phyloP scores from a whole-genome alignment of 1,140 invertebrate species.

The Tetramorium simillimum region DNA sequence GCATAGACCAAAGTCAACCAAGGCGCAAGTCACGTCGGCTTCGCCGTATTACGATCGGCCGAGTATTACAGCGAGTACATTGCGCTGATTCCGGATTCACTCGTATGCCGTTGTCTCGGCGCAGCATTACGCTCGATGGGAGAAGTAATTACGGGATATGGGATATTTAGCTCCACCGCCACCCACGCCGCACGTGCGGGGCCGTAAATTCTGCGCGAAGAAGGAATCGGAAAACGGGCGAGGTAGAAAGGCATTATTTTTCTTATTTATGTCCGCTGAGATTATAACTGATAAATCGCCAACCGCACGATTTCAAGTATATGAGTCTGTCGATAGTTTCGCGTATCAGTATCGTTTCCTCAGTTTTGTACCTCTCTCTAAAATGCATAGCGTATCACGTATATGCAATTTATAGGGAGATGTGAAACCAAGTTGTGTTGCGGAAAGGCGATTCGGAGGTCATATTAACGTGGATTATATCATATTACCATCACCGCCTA shows the following conservation, averaged over 20 bases:
- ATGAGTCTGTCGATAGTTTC: background rate
- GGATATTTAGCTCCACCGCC: background rate
- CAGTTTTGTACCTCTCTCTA: background rate
- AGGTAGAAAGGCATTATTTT: background rate
- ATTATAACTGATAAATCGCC: background rate
- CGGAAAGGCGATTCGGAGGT: background rate
- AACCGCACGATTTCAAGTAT: background rate
- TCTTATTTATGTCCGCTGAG: background rate
- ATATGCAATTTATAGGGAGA: background rate
- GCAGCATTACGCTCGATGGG: conserved; percentile 23
- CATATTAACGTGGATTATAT: background rate
- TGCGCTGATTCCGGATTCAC: conserved; percentile 21
- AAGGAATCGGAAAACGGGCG: background rate
- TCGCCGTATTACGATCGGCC: background rate
- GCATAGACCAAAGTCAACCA: conserved; percentile 24
- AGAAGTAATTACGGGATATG: conserved; percentile 9
- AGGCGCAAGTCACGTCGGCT: conserved; percentile 24
- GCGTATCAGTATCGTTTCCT: background rate
- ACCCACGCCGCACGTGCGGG: background rate
- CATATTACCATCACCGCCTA: background rate
- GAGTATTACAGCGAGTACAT: conserved; percentile 33
- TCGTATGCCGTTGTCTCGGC: background rate
- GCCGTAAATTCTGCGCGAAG: background rate
- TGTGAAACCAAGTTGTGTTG: background rate
- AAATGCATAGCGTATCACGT: background rate